These are phyloP conservation scores for Papilio demoleus DNA, from an alignment of 2,888 invertebrate genomes.

Conservation along the genomic window DNA sequence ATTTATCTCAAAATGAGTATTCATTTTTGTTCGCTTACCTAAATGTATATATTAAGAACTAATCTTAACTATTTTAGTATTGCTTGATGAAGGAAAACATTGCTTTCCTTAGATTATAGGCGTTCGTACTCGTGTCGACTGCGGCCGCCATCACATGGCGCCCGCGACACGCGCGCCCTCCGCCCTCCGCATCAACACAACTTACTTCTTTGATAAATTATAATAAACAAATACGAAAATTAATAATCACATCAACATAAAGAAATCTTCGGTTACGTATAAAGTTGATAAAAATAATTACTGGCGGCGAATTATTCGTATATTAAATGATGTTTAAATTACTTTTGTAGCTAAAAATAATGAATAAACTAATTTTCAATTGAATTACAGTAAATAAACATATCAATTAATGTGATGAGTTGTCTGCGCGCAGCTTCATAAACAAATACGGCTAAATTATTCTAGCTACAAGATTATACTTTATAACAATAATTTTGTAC, in stretches of 20 bases:
- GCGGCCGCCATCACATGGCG: slow-evolving; percentile 75
- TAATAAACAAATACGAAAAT: background rate
- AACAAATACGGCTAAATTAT: slow-evolving; percentile 65
- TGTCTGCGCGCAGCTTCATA: slow-evolving; percentile 46
- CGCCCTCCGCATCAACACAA: background rate
- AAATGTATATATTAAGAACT: slow-evolving; percentile 67
- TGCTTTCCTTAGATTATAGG: slow-evolving; percentile 67
- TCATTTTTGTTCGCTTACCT: slow-evolving; percentile 72
- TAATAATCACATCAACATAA: background rate
- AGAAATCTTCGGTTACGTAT: background rate
- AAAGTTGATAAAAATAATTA: background rate
- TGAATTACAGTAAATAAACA: background rate
- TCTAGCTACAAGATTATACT: slow-evolving; percentile 71
- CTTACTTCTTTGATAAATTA: slow-evolving; percentile 1
- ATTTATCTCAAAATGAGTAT: slow-evolving; percentile 81
- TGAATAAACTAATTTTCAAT: background rate
- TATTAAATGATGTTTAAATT: background rate
- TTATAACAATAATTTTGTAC: slow-evolving; percentile 73
- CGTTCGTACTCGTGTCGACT: slow-evolving; percentile 65
- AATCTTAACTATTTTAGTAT: slow-evolving; percentile 77
- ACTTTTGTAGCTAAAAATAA: background rate
- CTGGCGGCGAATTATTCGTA: background rate
- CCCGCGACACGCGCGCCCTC: slow-evolving; percentile 57
- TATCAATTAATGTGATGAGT: background rate
- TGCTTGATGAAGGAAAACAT: slow-evolving; percentile 80